phyloP scores from a whole-genome alignment of 2,888 invertebrate genomes.

The Pterostichus madidus region DNA sequence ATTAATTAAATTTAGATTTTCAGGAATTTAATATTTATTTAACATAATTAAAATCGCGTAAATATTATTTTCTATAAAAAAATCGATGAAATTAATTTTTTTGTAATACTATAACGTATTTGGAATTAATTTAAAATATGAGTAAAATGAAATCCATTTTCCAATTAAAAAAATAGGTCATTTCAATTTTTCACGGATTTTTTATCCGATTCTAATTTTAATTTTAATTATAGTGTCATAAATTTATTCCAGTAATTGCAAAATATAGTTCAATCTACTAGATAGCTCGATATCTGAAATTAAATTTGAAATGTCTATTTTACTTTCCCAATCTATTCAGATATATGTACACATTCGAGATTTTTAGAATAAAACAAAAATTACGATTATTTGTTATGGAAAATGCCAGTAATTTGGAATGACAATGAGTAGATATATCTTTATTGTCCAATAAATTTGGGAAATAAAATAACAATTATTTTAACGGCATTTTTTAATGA shows the following conservation, averaged over 20 bases:
- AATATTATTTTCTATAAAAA: conserved; percentile 25
- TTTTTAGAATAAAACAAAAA: no score
- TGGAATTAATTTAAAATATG: conserved; percentile 23
- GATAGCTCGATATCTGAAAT: no score
- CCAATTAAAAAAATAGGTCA: conserved; percentile 48
- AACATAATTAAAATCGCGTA: neutral
- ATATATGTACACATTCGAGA: no score
- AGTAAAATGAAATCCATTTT: conserved; percentile 28
- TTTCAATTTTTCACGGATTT: conserved; percentile 20
- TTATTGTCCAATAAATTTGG: no score
- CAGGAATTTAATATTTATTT: conserved; percentile 23
- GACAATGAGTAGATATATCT: no score
- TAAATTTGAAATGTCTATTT: no score
- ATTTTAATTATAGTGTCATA: conserved; percentile 31
- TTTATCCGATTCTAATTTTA: conserved; percentile 22
- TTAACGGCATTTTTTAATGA: no score
- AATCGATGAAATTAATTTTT: neutral
- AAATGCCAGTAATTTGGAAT: no score
- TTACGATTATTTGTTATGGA: no score
- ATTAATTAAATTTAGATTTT: conserved; percentile 20
- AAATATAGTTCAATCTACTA: neutral
- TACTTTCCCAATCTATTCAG: no score
- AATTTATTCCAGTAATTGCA: conserved; percentile 36
- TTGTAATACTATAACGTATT: neutral
- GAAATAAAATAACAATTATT: no score